Evolutionary conservation across 2,113 vertebrate species (phyloP), one percentile per base, ranked within the genome.

Genomic region (Pterocles orientalis): DNA sequence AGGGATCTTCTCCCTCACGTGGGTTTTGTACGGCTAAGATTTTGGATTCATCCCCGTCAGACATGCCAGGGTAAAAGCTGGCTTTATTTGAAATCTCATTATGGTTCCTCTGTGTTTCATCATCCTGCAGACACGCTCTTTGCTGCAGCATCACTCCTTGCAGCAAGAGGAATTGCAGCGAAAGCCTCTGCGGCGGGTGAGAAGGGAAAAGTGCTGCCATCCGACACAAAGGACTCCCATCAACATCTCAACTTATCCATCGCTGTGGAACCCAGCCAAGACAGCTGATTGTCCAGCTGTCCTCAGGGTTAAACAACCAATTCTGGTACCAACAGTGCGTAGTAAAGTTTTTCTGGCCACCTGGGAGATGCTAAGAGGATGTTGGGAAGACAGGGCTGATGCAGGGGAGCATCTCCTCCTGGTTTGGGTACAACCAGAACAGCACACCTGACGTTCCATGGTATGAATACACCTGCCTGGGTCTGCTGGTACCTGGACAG

Each of bases 91-190:
- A 92, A 96, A 97, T 93, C 92, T 94, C 71, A 88, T 96, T 96
- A 93, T 7, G 41, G 91, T 36, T 64, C 50, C 91, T 95, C 95
- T 97, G 94, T 6, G 77, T 96, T 96, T 97, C 92, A 86, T 97
- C 94, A 95, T 77, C 75, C 91, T 92, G 96, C 94, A 86, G 96
- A 23, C 76, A 56, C 3, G 3, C 70, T 34, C 4, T 34, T 62
- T 56, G 75, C 90, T 90, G 92, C 95, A 94, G 90, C 84, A 87
- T 84, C 81, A 2, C 73, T 85, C 85, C 70, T 69, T 76, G 88
- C 91, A 56, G 96, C 79, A 10, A 82, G 70, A 94, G 82, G 76
- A 65, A 88, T 54, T 86, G 91, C 92, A 94, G 90, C 45, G 39
- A 70, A 93, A 95, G 31, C 79, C 82, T 94, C 78, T 29, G 1